Base-by-base conservation (phyloP, 64 coral and sea anemone species). In the Montipora cactus region DNA sequence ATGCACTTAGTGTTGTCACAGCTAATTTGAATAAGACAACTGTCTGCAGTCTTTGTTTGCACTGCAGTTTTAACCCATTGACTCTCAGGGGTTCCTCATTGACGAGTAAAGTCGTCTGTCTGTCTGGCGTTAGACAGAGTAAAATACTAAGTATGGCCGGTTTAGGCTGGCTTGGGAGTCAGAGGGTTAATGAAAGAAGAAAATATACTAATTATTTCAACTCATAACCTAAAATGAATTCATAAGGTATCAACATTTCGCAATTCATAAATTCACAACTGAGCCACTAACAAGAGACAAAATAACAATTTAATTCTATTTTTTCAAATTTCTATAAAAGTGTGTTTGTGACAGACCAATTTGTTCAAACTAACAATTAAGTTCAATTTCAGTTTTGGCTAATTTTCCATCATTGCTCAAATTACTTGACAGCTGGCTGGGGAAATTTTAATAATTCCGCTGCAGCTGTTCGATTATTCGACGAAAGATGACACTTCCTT, bases 221-320 rank as follows among this genome's bases (percentile, higher is more conserved):
- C 37, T 37, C 1, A 55, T 55, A 55, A 55, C 52, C 5, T 55
- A 5, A 55, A 55, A 55, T 7, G 52, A 10, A 64, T 64, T 64
- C 13, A 19, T 0, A 4, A 16, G 61, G 61, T 16, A 64, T 64
- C 61, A 71, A 71, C 21, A 7, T 22, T 50, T 49, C 44, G 4
- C 47, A 78, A 45, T 48, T 71, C 5, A 7, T 22, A 23, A 71
- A 22, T 71, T 71, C 18, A 71, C 0, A 20, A 71, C 68, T 23
- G 4, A 7, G 8, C 16, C 4, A n/a, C 64, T 14, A 58, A 22
- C 9, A 14, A 47, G 22, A 67, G 5, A 84, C 81, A 67, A 84
- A 84, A 84, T 84, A 84, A 67, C 25, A 47, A 18, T 84, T 67
- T 64, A 67, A 67, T 84, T 84, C 62, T 8, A 15, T 64, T 44